Evolutionary conservation across 2,888 invertebrate genomes (phyloP).

Genomic region (Lycaena phlaeas): DNA sequence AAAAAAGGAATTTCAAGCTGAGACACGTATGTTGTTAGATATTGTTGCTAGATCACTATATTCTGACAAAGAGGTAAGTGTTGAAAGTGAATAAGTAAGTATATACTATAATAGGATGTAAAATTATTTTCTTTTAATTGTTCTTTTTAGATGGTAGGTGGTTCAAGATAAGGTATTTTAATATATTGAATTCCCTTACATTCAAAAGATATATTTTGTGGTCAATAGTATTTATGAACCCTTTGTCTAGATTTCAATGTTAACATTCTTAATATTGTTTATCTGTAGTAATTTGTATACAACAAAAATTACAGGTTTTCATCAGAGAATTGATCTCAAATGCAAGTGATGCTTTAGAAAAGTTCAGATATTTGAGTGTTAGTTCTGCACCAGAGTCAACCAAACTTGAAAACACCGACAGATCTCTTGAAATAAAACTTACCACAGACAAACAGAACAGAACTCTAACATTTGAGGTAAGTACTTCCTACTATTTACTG

Average conservation of each 20-base stretch:
- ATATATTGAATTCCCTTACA: too few species aligned
- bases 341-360: slow-evolving; percentile 97
- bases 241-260: too few species aligned
- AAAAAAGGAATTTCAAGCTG: slow-evolving; percentile 95
- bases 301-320: slow-evolving; percentile 79
- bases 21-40: slow-evolving; percentile 94
- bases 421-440: slow-evolving; percentile 89
- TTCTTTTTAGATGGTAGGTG: too few species aligned
- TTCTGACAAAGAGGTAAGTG: slow-evolving; percentile 96
- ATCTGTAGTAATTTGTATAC: slow-evolving; percentile 11
- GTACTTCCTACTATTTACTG: too few species aligned
- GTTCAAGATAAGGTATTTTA: too few species aligned
- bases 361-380: slow-evolving; percentile 86
- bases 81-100: too few species aligned
- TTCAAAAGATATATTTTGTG: too few species aligned
- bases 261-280: too few species aligned
- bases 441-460: slow-evolving; percentile 89
- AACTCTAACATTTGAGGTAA: slow-evolving; percentile 88
- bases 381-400: slow-evolving; percentile 66
- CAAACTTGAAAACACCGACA: slow-evolving; percentile 71
- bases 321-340: slow-evolving; percentile 96
- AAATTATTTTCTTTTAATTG: too few species aligned
- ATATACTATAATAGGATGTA: too few species aligned
- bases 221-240: too few species aligned
- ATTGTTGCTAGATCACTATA: slow-evolving; percentile 98